phyloP scores from a whole-genome alignment of 2,797 vertebrate species.

The Emydoidea blandingii region DNA sequence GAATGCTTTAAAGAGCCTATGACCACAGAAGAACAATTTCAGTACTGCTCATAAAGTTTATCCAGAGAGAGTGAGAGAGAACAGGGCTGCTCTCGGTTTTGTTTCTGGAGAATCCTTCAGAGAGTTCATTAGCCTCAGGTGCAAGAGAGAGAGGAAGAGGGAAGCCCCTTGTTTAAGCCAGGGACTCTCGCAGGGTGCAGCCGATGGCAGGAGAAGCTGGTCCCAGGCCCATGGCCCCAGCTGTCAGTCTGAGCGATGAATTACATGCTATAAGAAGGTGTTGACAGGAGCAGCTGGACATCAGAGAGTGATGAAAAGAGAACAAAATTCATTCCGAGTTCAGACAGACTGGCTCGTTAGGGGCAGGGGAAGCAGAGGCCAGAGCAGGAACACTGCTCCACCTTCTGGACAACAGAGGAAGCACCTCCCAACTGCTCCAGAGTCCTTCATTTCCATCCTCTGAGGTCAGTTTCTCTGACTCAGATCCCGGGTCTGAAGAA shows the following conservation, averaged over 20 bases:
- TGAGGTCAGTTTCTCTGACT: background rate
- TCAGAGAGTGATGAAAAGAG: constrained; percentile 95
- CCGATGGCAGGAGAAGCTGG: constrained; percentile 91
- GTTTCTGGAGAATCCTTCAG: constrained; percentile 53
- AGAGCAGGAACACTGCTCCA: constrained; percentile 74
- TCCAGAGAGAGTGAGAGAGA: background rate
- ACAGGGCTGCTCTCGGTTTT: constrained; percentile 11
- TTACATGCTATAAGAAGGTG: constrained; percentile 96
- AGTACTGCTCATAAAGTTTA: background rate
- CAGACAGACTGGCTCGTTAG: constrained; percentile 88
- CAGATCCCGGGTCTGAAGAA: fast-evolving
- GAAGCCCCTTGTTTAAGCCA: constrained; percentile 84
- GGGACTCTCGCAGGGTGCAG: constrained; percentile 84
- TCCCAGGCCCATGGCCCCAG: constrained; percentile 92
- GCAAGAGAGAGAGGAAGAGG: constrained; percentile 42
- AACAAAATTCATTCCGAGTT: constrained; percentile 93
- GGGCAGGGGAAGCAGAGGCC: constrained; percentile 69
- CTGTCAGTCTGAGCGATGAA: constrained; percentile 95
- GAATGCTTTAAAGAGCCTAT: background rate
- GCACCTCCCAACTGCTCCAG: background rate
- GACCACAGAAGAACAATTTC: background rate
- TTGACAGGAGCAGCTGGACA: constrained; percentile 99
- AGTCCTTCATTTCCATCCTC: background rate
- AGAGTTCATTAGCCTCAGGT: constrained; percentile 72
- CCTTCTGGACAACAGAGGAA: constrained; percentile 75